phyloP scores from a whole-genome alignment of 2,113 vertebrate species.

The Ciconia stormi region DNA sequence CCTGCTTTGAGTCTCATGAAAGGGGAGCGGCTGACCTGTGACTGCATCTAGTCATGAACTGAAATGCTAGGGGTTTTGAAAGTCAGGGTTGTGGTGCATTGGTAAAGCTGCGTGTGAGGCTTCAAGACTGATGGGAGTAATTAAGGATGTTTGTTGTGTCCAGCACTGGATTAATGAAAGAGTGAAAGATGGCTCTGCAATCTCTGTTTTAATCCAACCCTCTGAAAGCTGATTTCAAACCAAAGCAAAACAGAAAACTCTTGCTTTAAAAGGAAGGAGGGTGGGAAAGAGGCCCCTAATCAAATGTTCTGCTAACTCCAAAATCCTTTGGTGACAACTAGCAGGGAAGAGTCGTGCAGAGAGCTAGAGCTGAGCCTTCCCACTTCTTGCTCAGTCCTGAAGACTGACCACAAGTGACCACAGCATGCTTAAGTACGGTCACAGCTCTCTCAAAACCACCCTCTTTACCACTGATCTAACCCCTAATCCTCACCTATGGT shows the following conservation, averaged over 20 bases:
- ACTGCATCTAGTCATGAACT: not conserved
- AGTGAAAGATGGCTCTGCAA: not conserved
- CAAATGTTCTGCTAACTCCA: not conserved
- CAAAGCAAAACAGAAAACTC: not conserved
- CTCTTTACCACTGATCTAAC: not conserved
- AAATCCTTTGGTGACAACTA: not conserved
- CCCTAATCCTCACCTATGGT: not conserved
- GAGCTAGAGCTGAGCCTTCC: not conserved
- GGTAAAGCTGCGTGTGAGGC: not conserved
- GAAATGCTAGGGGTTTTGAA: not conserved
- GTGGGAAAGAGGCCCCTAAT: not conserved
- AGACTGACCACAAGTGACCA: not conserved
- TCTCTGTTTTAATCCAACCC: not conserved
- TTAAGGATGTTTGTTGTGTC: constrained; percentile 1
- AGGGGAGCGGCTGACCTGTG: not conserved
- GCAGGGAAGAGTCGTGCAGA: not conserved
- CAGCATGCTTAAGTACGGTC: not conserved
- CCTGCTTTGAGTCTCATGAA: not conserved
- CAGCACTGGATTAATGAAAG: not conserved
- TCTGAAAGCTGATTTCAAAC: not conserved
- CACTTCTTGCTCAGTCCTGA: not conserved
- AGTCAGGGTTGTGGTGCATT: not conserved
- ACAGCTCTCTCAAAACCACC: not conserved
- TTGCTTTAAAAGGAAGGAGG: not conserved
- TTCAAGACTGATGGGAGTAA: not conserved